Evolutionary conservation across 37 sponge, comb jelly and placozoan genomes (phyloP).

Genomic region (Chondrosia reniformis): DNA sequence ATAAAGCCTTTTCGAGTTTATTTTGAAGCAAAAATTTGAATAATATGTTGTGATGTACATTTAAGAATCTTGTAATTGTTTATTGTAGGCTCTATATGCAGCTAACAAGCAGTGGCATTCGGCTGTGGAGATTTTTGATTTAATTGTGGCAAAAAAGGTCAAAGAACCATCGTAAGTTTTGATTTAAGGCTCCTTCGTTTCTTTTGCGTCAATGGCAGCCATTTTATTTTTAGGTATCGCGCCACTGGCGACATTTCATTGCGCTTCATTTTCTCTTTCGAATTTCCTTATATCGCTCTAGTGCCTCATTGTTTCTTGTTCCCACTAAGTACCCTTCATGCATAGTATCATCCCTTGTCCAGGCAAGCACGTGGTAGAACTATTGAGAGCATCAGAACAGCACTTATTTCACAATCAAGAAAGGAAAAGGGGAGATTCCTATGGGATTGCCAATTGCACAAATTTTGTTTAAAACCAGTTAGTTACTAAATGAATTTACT

Average conservation of each 20-base stretch:
- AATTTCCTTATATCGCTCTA: not conserved
- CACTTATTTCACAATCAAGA: not conserved
- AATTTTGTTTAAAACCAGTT: not conserved
- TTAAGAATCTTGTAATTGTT: too few relatives aligned
- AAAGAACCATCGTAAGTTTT: not conserved
- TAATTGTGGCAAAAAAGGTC: not conserved
- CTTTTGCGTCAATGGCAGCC: not conserved
- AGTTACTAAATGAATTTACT: too few relatives aligned
- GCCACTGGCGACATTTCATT: too few relatives aligned
- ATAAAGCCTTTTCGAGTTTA: too few relatives aligned
- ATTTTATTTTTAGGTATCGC: too few relatives aligned
- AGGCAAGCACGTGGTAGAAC: constrained; percentile 6
- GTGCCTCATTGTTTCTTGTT: not conserved
- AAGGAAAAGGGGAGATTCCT: not conserved
- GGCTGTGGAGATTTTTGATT: constrained; percentile 8
- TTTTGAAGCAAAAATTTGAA: too few relatives aligned
- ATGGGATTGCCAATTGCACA: not conserved
- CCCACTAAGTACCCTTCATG: not conserved
- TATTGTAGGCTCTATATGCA: too few relatives aligned
- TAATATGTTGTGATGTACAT: too few relatives aligned
- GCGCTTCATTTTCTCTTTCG: not conserved
- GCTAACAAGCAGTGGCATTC: constrained; percentile 11
- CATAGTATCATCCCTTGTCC: not conserved
- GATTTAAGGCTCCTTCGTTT: too few relatives aligned
- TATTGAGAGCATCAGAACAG: constrained; percentile 6